phyloP scores from a whole-genome alignment of 1,140 invertebrate genomes.

The Coboldia fuscipes region DNA sequence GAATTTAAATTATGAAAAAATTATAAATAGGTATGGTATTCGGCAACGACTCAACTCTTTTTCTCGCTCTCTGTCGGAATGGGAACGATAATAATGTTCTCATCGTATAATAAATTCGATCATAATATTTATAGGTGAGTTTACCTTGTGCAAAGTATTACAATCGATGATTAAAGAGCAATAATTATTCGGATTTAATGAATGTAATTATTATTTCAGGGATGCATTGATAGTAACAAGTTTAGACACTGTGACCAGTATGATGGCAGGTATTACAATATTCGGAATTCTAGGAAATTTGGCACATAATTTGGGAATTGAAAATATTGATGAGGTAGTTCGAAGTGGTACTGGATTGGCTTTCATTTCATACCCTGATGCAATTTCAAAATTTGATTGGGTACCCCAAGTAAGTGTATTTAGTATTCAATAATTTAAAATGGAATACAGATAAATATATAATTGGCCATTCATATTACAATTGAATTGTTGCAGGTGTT shows the following conservation, averaged over 20 bases:
- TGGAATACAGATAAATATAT: no score
- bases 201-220: no score
- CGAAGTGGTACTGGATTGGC: constrained; percentile 51
- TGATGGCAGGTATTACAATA: constrained; percentile 59
- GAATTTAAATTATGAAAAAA: no score
- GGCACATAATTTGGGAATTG: constrained; percentile 31
- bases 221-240: constrained; percentile 49
- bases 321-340: constrained; percentile 30
- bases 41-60: constrained; percentile 60
- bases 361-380: constrained; percentile 76
- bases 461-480: no score
- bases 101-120: constrained; percentile 62
- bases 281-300: constrained; percentile 57
- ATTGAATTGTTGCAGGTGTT: constrained; percentile 53
- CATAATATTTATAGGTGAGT: constrained; percentile 68
- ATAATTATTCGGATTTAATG: no score
- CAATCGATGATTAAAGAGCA: no score
- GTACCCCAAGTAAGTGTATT: constrained; percentile 27
- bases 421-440: not conserved
- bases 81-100: constrained; percentile 57
- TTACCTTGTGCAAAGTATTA: no score
- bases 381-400: constrained; percentile 56
- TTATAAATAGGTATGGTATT: constrained; percentile 43
- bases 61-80: constrained; percentile 62
- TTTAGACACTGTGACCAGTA: constrained; percentile 48